Evolutionary conservation across 2,888 invertebrate species (phyloP).

Genomic region (Tholera decimalis): DNA sequence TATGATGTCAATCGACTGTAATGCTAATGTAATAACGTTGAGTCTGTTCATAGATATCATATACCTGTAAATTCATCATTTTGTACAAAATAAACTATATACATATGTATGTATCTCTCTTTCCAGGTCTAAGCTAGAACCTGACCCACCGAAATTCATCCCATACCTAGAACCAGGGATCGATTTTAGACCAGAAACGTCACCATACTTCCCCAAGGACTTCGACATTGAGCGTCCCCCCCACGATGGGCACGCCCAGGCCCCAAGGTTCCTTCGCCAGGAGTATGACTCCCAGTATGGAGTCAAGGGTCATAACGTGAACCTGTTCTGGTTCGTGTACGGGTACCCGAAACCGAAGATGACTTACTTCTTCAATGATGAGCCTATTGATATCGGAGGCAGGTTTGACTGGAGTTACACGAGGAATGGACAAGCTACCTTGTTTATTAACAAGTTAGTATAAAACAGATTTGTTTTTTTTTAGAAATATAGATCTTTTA

Average conservation of each 20-base stretch:
- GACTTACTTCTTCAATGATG: slow-evolving; percentile 96
- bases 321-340: slow-evolving; percentile 98
- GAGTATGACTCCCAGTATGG: slow-evolving; percentile 97
- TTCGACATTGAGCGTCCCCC: slow-evolving; percentile 98
- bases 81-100: too few relatives aligned
- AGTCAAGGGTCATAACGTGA: slow-evolving; percentile 97
- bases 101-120: too few relatives aligned
- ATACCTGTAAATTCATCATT: too few relatives aligned
- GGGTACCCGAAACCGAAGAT: slow-evolving; percentile 99
- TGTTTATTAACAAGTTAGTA: slow-evolving; percentile 96
- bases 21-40: too few relatives aligned
- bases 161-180: slow-evolving; percentile 95
- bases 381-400: slow-evolving; percentile 95
- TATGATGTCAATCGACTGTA: too few relatives aligned
- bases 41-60: too few relatives aligned
- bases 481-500: too few relatives aligned
- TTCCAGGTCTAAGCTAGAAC: slow-evolving; percentile 92
- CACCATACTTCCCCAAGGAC: slow-evolving; percentile 97
- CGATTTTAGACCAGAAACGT: slow-evolving; percentile 96
- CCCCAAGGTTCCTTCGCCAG: slow-evolving; percentile 96
- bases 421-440: slow-evolving; percentile 97
- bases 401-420: slow-evolving; percentile 97
- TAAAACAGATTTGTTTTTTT: background rate
- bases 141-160: slow-evolving; percentile 95
- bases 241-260: slow-evolving; percentile 96